phyloP scores from a whole-genome alignment of 1,140 invertebrate species.

The Homalodisca vitripennis region DNA sequence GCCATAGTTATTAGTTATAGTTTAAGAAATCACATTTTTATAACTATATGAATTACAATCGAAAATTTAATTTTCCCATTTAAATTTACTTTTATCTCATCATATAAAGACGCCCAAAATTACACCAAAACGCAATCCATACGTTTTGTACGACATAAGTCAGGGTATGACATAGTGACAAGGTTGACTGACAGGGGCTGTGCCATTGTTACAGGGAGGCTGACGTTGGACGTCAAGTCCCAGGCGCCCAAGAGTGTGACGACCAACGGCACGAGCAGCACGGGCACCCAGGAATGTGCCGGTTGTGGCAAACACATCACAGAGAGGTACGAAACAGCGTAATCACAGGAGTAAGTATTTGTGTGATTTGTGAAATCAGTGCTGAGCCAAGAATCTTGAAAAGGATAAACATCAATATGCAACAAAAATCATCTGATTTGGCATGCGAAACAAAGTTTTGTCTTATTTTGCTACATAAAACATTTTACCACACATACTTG shows the following conservation, averaged over 20 bases:
- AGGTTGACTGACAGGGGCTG: too few species aligned
- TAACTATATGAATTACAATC: too few species aligned
- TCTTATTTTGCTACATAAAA: not conserved
- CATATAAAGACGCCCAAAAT: too few species aligned
- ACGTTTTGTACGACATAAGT: too few species aligned
- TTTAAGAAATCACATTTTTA: too few species aligned
- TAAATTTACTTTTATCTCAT: too few species aligned
- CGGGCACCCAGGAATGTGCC: constrained; percentile 69
- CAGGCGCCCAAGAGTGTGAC: constrained; percentile 49
- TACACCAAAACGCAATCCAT: too few species aligned
- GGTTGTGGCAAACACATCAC: constrained; percentile 85
- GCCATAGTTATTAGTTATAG: too few species aligned
- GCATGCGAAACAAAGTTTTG: not conserved
- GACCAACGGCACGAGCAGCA: constrained; percentile 32
- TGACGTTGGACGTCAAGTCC: constrained; percentile 58
- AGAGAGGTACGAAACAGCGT: constrained; percentile 69
- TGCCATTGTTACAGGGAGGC: constrained; percentile 38
- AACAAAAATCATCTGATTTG: not conserved
- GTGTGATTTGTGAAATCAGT: not conserved
- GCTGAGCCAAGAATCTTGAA: not conserved
- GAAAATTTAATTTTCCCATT: too few species aligned
- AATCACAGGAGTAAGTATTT: not conserved
- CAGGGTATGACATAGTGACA: too few species aligned
- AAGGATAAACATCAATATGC: not conserved
- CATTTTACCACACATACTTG: not conserved